These are phyloP conservation scores for Pica pica DNA, from an alignment of 2,113 vertebrate species.

Conservation along the genomic window DNA sequence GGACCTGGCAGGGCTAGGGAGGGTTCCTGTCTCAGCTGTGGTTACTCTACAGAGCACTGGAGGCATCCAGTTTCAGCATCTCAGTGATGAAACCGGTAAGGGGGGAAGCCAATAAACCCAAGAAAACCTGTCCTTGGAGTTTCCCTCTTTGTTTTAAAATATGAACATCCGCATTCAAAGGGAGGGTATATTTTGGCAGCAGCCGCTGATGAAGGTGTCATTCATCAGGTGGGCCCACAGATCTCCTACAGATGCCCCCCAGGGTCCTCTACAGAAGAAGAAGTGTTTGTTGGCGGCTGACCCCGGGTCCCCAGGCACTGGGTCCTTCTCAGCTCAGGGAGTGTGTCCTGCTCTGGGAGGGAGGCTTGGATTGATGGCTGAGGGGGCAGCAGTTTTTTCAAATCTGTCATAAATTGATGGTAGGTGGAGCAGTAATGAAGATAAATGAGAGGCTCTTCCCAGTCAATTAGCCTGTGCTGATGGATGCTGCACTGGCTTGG, in stretches of 20 bases:
- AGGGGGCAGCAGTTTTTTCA: background rate
- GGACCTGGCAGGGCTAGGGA: accelerated
- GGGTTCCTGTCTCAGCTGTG: background rate
- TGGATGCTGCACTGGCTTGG: background rate
- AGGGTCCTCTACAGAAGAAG: background rate
- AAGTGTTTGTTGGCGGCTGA: background rate
- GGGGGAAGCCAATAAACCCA: background rate
- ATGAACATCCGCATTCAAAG: background rate
- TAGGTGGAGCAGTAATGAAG: constrained; percentile 55
- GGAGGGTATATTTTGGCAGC: background rate
- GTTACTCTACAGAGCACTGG: background rate
- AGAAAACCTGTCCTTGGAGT: background rate
- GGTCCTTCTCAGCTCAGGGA: background rate
- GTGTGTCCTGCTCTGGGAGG: background rate
- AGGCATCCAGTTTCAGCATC: background rate
- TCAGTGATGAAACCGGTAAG: background rate
- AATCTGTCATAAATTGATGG: background rate
- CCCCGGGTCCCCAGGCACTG: background rate
- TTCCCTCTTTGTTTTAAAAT: background rate
- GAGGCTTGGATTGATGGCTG: background rate
- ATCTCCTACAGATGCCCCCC: background rate
- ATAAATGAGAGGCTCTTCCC: constrained; percentile 32
- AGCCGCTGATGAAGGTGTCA: background rate
- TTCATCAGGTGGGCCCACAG: background rate
- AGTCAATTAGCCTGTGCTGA: background rate